Conservation (phyloP, 2,888 invertebrate species). For the Aspidiotus rigidus region DNA sequence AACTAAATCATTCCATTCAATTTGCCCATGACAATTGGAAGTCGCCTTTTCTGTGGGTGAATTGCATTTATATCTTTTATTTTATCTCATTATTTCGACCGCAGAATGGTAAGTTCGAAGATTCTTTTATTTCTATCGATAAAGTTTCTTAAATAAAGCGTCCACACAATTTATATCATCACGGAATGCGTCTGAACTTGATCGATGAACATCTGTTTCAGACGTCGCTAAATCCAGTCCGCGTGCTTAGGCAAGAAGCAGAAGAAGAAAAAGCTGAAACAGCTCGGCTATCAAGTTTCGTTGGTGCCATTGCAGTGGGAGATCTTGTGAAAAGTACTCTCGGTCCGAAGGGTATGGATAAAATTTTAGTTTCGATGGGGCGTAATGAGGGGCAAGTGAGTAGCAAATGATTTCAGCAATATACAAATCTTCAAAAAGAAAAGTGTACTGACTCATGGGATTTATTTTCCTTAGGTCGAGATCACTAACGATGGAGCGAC, state of each 20-base stretch:
- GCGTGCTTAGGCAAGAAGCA: constrained; percentile 89
- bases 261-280: constrained; percentile 97
- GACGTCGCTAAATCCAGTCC: constrained; percentile 84
- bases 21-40: no score
- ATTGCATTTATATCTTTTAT: no score
- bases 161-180: no score
- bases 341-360: constrained; percentile 98
- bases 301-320: constrained; percentile 97
- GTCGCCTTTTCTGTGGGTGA: no score
- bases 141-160: no score
- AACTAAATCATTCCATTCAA: no score
- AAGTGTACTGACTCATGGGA: background rate
- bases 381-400: constrained; percentile 60
- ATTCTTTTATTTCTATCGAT: no score
- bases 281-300: constrained; percentile 93
- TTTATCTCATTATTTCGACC: no score
- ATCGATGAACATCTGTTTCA: constrained; percentile 42
- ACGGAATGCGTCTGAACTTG: no score
- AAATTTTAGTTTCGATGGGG: constrained; percentile 72
- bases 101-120: no score
- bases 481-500: constrained; percentile 99
- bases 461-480: constrained; percentile 54
- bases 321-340: constrained; percentile 96
- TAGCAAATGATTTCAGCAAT: constrained; percentile 11
- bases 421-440: background rate